Percentiles rank a stretch among this genome's conserved stretches.
These are phyloP conservation scores for Arbacia lixula DNA, from an alignment of 53 echinoderm and acorn worm species.

Conservation along the genomic window DNA sequence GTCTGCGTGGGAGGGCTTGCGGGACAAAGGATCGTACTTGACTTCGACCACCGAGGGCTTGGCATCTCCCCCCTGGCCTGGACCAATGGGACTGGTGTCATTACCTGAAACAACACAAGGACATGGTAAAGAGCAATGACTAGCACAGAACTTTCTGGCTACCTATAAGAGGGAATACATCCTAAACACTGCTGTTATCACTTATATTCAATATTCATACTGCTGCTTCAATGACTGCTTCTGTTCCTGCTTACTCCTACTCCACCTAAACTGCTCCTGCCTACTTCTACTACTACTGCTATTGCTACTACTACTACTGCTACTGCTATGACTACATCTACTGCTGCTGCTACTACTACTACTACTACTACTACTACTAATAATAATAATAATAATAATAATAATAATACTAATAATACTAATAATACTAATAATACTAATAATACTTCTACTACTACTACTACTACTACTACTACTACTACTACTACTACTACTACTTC, in stretches of 20 bases:
- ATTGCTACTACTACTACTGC: not conserved
- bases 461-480: not conserved
- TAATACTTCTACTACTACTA: no score
- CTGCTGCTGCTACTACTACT: no score
- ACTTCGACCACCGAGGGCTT: slow-evolving; percentile 27
- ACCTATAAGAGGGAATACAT: no score
- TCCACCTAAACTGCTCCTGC: not conserved
- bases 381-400: no score
- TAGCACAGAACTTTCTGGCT: no score
- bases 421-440: no score
- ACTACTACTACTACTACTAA: no score
- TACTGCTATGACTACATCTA: no score
- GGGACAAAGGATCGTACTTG: slow-evolving; percentile 29
- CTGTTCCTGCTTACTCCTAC: not conserved
- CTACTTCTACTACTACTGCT: not conserved
- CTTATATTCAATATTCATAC: no score
- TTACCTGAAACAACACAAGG: slow-evolving; percentile 12
- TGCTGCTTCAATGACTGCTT: no score
- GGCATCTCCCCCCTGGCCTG: slow-evolving; percentile 40
- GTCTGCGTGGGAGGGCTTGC: slow-evolving; percentile 67
- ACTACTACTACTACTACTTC: not conserved
- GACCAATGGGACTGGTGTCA: slow-evolving; percentile 23
- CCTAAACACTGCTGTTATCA: no score
- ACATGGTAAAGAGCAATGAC: not conserved
- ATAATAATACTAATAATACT: no score